Base-by-base conservation (phyloP, 37 sponge, comb jelly and placozoan genomes). In the Beroe ovata region DNA sequence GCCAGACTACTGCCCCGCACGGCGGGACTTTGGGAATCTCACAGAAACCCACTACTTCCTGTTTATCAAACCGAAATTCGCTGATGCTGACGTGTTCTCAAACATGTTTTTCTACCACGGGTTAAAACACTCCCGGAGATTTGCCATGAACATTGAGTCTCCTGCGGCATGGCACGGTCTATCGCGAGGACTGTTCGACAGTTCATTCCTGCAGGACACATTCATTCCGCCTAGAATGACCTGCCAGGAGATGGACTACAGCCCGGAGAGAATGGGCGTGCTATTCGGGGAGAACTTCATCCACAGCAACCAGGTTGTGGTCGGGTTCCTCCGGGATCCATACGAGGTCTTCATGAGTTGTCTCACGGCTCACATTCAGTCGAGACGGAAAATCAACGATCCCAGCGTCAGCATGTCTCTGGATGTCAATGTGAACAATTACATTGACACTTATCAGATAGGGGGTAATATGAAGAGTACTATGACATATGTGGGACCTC, bases 241-340 rank as follows among this genome's bases (percentile, higher is more conserved):
- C 23, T n/a, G 14, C 22, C 84, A 77, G 54, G 42, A 39, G 33
- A 30, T 77, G 38, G 54, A 39, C 42, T 77, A 77, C 54, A 11
- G 2, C 28, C 84, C 84, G 3, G 26, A 3, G 2, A 41, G 28
- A 1, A 21, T 77, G 33, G 54, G 41, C 8, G 6, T n/a, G 38
- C 22, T 77, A 6, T 14, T 77, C 23, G 54, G 54, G 1, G 84
- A 54, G 2, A n/a, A 18, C 22, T 77, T 28, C 47, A 22, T 23
- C 28, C 16, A 3, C 84, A 77, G 84, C 21, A 30, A 8, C 8
- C 39, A 77, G 33, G 84, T 77, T 11, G 84, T 77, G 23, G 42
- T 77, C 16, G 84, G 84, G 28, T 77, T 77, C 54, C 54, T 77
- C 22, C 3, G 84, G 26, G 84, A 77, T 19, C 84, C 84, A 4